These are phyloP conservation scores for Agriotes lineatus DNA, from an alignment of 2,888 invertebrate species.

Conservation along the genomic window DNA sequence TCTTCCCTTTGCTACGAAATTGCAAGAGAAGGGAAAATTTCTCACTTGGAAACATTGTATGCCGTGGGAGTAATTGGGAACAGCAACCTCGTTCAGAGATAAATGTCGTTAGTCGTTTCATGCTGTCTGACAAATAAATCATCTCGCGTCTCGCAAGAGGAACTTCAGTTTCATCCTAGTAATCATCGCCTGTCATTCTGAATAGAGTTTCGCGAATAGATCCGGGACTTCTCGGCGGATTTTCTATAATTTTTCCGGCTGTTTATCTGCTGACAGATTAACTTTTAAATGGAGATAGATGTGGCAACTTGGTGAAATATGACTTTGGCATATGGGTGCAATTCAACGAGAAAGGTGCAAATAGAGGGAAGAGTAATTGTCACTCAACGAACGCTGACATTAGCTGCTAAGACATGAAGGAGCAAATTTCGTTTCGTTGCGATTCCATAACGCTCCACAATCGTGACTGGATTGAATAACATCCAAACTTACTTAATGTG, in stretches of 20 bases:
- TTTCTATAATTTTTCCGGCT: slow-evolving; percentile 11
- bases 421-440: neutral
- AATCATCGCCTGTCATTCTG: slow-evolving; percentile 38
- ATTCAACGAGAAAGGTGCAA: neutral
- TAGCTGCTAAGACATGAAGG: neutral
- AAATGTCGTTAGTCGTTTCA: slow-evolving; percentile 32
- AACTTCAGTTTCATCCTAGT: slow-evolving; percentile 36
- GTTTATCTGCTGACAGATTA: slow-evolving; percentile 11
- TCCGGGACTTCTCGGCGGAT: slow-evolving; percentile 13
- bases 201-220: slow-evolving; percentile 27
- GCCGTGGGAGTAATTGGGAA: slow-evolving; percentile 25
- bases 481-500: neutral
- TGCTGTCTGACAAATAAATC: slow-evolving; percentile 35
- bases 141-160: slow-evolving; percentile 19
- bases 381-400: neutral
- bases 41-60: slow-evolving; percentile 20
- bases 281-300: neutral
- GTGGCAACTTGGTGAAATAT: neutral
- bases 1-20: slow-evolving; percentile 8
- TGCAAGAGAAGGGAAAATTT: slow-evolving; percentile 18
- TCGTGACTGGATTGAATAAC: neutral
- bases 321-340: neutral
- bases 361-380: neutral
- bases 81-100: slow-evolving; percentile 22
- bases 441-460: neutral